Conservation (phyloP, 2,113 vertebrate species). For the Scolopax mira region DNA sequence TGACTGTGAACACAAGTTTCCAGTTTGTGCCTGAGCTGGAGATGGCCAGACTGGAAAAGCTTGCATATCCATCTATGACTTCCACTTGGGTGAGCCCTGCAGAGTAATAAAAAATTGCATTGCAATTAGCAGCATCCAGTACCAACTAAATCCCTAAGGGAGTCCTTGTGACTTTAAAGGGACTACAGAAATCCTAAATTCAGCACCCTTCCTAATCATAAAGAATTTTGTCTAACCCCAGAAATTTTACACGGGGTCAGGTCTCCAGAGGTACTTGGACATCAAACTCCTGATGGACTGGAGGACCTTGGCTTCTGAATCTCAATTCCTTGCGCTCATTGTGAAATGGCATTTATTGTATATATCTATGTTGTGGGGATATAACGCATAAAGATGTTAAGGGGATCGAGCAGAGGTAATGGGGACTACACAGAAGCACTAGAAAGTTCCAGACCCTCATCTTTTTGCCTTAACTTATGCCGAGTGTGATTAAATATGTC, state of each 20-base stretch:
- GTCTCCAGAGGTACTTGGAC: background rate
- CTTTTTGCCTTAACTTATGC: background rate
- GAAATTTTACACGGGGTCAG: background rate
- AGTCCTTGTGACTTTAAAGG: background rate
- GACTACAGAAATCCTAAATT: background rate
- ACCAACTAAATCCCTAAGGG: background rate
- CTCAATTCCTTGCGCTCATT: background rate
- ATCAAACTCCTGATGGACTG: background rate
- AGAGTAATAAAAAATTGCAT: background rate
- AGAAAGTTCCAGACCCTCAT: background rate
- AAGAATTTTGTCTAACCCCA: background rate
- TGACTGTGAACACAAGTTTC: constrained; percentile 73
- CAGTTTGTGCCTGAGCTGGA: constrained; percentile 70
- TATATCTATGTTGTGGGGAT: rapidly evolving
- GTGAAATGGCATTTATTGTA: background rate
- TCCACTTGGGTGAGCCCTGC: constrained; percentile 64
- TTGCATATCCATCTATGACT: constrained; percentile 68
- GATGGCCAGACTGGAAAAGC: constrained; percentile 70
- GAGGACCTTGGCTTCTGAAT: background rate
- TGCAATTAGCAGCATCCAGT: background rate
- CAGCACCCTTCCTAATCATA: background rate
- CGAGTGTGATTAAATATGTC: background rate
- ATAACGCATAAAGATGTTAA: background rate
- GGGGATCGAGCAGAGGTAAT: background rate
- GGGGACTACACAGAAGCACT: rapidly evolving